Base-by-base conservation (phyloP, 1,140 invertebrate genomes). In the Diachasma alloeum region DNA sequence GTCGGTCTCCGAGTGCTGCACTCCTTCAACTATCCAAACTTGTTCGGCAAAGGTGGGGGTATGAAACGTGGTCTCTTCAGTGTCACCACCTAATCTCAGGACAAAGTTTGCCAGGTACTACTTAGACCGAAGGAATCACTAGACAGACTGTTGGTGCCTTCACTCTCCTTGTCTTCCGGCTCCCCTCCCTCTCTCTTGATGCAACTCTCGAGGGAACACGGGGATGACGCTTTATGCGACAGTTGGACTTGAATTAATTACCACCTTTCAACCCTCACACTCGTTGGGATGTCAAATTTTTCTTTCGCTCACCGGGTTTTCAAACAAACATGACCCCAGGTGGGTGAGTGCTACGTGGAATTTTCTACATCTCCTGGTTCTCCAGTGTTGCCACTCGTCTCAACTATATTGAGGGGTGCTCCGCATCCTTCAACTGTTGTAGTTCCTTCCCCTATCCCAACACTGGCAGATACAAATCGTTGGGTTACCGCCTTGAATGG, bases 181-280 rank as follows among this genome's bases (percentile, higher is more conserved):
- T 31, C 6, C 8, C 31, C 59, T n/a, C 26, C 31, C 3, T 13
- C 26, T 37, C 66, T 37, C 26, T 37, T 68, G 31, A 68, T 39
- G n/a, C 36, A 8, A 26, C 36, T 5, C 17, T 19, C 59, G 13
- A 74, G 17, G 15, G 66, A 75, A 66, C 31, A 71, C 74, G 72
- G 74, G 80, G 70, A 75, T 76, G 79, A 78, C 78, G 83, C 68
- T 83, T 82, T 24, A 15, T 69, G 59, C 77, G 83, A 84, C 80
- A 82, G 75, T 82, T 77, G 71, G 39, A 76, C 42, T 77, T 78
- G 79, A 81, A 83, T 84, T 84, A 83, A 83, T 83, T 80, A 80
- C 71, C 24, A n/a, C 74, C 44, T 72, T 75, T n/a, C 53, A 39
- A 53, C 10, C 19, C 26, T 15, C 2, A 26, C 36, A 36, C 68